Conservation (phyloP, 1,140 invertebrate genomes). For the Diploscapter pachys region DNA sequence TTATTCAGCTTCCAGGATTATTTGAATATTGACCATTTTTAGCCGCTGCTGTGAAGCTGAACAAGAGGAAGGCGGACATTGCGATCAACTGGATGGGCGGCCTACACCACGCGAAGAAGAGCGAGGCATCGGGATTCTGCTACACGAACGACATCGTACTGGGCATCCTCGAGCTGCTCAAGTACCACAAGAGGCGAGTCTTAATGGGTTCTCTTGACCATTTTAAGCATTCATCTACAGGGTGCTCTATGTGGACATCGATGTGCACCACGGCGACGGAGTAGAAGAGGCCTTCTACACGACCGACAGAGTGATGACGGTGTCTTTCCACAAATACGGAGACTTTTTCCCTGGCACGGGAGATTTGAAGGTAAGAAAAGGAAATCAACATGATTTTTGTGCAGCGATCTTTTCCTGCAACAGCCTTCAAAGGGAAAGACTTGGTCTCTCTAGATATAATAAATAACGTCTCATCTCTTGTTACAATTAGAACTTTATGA, state of each 20-base stretch:
- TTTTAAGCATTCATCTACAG: constrained; percentile 76
- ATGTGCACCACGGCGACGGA: constrained; percentile 84
- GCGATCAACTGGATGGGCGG: constrained; percentile 97
- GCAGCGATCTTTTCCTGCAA: neutral
- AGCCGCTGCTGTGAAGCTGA: constrained; percentile 86
- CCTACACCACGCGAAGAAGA: constrained; percentile 93
- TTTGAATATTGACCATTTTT: constrained; percentile 6
- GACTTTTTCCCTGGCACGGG: constrained; percentile 88
- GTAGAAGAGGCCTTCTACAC: constrained; percentile 87
- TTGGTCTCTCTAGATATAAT: constrained; percentile 6
- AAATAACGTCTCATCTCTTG: neutral
- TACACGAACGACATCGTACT: constrained; percentile 94
- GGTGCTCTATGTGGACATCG: constrained; percentile 83
- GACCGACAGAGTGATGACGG: constrained; percentile 83
- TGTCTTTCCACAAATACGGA: constrained; percentile 84
- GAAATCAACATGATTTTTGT: neutral
- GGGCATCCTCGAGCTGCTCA: constrained; percentile 81
- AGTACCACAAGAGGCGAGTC: constrained; percentile 58
- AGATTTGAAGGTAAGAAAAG: constrained; percentile 67
- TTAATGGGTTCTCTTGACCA: neutral
- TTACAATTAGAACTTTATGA: neutral
- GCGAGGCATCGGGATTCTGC: constrained; percentile 89
- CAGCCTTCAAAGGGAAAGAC: neutral
- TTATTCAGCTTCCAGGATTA: neutral
- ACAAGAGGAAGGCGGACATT: constrained; percentile 90